Evolutionary conservation across 2,888 invertebrate species (phyloP).

Genomic region (Lycocerus yunnanus): DNA sequence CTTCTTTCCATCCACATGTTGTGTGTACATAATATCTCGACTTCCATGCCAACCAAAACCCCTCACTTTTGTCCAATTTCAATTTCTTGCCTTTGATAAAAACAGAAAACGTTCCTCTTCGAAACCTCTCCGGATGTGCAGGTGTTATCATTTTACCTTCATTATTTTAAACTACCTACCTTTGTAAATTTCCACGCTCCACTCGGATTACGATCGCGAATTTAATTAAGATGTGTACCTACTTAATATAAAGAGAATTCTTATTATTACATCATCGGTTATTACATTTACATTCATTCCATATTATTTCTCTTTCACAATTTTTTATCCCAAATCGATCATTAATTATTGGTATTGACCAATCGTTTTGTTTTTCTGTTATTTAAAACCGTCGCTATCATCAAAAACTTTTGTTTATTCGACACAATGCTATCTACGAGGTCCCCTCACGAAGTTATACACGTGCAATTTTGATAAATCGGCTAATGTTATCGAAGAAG

Average conservation of each 20-base stretch:
- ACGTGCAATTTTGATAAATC: background rate
- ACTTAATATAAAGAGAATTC: background rate
- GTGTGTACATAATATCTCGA: background rate
- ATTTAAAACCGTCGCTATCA: background rate
- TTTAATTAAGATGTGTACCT: background rate
- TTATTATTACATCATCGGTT: background rate
- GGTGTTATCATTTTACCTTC: constrained; percentile 33
- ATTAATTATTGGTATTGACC: background rate
- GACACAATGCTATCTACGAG: background rate
- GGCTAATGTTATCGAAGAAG: too few relatives aligned
- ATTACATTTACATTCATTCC: background rate
- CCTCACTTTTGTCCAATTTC: constrained; percentile 2
- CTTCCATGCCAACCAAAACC: background rate
- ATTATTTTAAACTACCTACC: background rate
- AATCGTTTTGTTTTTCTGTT: background rate
- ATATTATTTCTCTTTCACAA: background rate
- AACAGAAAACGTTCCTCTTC: constrained; percentile 27
- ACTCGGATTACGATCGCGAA: background rate
- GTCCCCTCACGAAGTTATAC: background rate
- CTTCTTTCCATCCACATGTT: constrained; percentile 9
- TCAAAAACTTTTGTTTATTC: background rate
- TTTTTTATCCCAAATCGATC: background rate
- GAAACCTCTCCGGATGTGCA: constrained; percentile 25
- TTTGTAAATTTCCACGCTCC: background rate
- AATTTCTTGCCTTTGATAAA: constrained; percentile 14